Evolutionary conservation across 1,140 invertebrate species (phyloP), one percentile per base, ranked within the genome.

Genomic region (Probaryconus sp.): DNA sequence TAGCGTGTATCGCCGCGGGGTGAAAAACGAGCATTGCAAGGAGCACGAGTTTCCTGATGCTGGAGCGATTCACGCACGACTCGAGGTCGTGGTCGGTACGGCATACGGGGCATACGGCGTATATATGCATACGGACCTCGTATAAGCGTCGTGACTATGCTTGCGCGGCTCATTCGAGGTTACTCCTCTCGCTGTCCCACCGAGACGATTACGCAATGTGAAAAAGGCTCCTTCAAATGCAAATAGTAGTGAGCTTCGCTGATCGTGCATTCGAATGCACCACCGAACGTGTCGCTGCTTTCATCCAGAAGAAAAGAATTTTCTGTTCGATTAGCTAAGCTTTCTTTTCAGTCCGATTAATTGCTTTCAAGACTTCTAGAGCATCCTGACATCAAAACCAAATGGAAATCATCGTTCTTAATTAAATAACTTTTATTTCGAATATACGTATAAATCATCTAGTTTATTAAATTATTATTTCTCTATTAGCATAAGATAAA

Each of bases 31-130:
- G 64, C 72, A 69, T 13, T 45, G 45, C 64, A 50, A 65, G 51
- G 58, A 47, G 35, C 69, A 65, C 72, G 56, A 69, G 58, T 75
- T 75, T 75, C 65, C 72, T 65, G 58, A 69, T 69, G 58, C 72
- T 60, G 58, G 64, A 69, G 58, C 72, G 64, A 75, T 75, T 68
- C 71, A 68, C 71, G 71, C 63, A 63, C 55, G 71, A 68, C 71
- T 75, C 64, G 71, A 68, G 71, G 71, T 69, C 64, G 64, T 64
- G 51, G 64, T 56, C 64, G 56, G 47, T 28, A 26, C 50, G 16
- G 30, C 20, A 65, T 16, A 6, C 18, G 20, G 3, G 3, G 3
- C 21, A 4, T 24, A 7, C 21, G 3, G 21, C 21, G 21, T 3
- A 3, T 42, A 6, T 64, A 55, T 65, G 48, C 56, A 55, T 64